Evolutionary conservation across 2,888 invertebrate species (phyloP).

Genomic region (Ichneumon xanthorius): DNA sequence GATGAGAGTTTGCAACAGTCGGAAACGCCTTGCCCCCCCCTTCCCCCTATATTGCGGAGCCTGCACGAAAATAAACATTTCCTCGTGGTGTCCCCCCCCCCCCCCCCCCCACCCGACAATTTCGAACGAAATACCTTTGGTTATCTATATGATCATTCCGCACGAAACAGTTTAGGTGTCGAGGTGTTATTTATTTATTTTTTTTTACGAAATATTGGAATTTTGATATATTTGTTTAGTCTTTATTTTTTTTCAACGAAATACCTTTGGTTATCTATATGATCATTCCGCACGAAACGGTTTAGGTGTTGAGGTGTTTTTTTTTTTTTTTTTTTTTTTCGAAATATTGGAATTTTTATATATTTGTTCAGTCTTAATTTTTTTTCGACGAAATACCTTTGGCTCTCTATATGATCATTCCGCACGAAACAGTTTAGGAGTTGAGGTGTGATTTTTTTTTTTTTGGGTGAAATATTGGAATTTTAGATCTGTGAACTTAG

Average conservation of each 20-base stretch:
- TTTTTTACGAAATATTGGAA: background rate
- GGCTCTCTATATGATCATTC: background rate
- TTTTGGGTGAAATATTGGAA: too few relatives aligned
- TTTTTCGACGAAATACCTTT: background rate
- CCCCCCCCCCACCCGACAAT: background rate
- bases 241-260: background rate
- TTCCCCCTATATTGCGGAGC: background rate
- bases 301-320: background rate
- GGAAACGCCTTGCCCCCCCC: background rate
- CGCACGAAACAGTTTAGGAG: too few relatives aligned
- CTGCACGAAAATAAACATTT: conserved; percentile 52
- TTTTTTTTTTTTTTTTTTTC: too few relatives aligned
- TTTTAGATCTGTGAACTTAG: too few relatives aligned
- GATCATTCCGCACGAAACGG: background rate
- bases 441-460: too few relatives aligned
- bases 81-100: background rate
- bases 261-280: background rate
- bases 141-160: background rate
- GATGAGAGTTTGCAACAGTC: conserved; percentile 48
- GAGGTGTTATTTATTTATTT: background rate
- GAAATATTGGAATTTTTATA: too few relatives aligned
- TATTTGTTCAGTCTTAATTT: background rate
- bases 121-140: background rate
- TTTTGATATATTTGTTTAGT: background rate
- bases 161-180: background rate